phyloP scores from a whole-genome alignment of 2,888 invertebrate species.

The Orthosia incerta region DNA sequence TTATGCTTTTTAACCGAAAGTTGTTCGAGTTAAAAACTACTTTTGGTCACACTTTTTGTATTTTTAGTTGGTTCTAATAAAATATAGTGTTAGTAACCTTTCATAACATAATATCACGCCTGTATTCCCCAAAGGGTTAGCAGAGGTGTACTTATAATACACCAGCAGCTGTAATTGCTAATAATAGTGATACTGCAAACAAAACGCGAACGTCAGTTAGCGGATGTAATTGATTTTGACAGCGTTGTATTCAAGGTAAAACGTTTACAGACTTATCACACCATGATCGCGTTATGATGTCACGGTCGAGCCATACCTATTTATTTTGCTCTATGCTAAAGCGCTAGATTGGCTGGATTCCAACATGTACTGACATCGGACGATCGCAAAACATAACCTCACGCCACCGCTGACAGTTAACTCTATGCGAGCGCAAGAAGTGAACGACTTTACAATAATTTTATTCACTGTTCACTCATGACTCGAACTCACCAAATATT shows the following conservation, averaged over 20 bases:
- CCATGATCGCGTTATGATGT: not conserved
- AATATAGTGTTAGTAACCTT: not conserved
- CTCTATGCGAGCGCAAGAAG: conserved; percentile 50
- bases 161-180: no score
- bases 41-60: not conserved
- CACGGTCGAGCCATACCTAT: not conserved
- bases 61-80: not conserved
- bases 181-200: not conserved
- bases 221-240: not conserved
- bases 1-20: not conserved
- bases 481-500: conserved; percentile 34
- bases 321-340: conserved; percentile 15
- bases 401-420: conserved; percentile 51
- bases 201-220: not conserved
- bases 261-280: no score
- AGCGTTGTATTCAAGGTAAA: not conserved
- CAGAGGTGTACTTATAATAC: no score
- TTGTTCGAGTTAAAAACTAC: not conserved
- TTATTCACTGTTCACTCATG: conserved; percentile 44
- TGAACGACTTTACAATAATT: conserved; percentile 53
- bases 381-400: conserved; percentile 73
- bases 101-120: no score
- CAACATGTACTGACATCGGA: conserved; percentile 58
- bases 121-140: no score
- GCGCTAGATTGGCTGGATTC: conserved; percentile 71